Conservation (phyloP, 2,888 invertebrate genomes). For the Eupithecia dodoneata region DNA sequence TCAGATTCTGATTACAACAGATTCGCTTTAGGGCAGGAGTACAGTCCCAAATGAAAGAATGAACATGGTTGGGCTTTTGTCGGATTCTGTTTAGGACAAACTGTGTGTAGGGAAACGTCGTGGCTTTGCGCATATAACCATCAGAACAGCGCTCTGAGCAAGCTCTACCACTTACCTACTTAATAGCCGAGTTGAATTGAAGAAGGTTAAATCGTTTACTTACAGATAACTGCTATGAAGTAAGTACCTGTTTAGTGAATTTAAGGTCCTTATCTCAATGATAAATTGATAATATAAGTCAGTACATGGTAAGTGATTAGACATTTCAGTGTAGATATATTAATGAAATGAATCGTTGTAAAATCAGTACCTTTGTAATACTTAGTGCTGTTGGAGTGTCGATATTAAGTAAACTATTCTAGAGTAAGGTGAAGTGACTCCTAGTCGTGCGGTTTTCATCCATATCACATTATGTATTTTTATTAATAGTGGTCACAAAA, state of each 20-base stretch:
- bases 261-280: constrained; percentile 24
- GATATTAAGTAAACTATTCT: constrained; percentile 13
- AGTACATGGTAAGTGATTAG: constrained; percentile 3
- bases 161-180: no score
- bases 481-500: not conserved
- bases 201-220: no score
- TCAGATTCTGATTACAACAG: no score
- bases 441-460: not conserved
- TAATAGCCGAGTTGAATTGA: no score
- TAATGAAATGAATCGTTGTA: constrained; percentile 28
- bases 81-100: no score
- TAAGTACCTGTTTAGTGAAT: not conserved
- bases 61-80: no score
- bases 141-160: no score
- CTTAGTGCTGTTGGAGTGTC: constrained; percentile 9
- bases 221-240: not conserved
- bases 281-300: constrained; percentile 31
- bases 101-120: no score
- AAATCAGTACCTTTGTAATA: constrained; percentile 36
- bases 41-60: no score
- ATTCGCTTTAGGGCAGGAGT: no score
- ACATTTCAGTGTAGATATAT: constrained; percentile 21
- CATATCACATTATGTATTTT: not conserved
- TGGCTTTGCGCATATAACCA: no score
- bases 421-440: not conserved